Evolutionary conservation across 2,113 vertebrate species (phyloP).

Genomic region (Falcunculus frontatus): DNA sequence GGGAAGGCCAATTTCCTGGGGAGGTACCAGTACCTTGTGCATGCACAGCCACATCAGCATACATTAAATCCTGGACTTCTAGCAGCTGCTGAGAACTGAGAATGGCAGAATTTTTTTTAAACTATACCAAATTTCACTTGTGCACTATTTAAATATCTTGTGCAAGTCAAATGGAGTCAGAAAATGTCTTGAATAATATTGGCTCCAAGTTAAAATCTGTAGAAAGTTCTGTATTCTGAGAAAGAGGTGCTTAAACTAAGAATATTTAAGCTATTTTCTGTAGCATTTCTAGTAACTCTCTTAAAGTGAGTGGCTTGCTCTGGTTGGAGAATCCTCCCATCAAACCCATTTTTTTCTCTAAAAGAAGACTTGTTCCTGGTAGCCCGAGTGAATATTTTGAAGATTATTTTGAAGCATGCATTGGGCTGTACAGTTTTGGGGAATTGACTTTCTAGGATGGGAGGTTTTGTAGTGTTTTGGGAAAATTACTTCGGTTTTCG

Average conservation of each 20-base stretch:
- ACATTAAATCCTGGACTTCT: background rate
- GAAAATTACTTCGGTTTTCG: background rate
- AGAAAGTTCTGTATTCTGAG: background rate
- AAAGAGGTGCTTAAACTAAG: background rate
- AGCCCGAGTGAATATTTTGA: background rate
- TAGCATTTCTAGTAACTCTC: background rate
- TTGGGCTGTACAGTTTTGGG: background rate
- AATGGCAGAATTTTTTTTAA: background rate
- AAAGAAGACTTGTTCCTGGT: background rate
- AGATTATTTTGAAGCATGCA: background rate
- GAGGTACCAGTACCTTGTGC: background rate
- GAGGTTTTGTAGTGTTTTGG: background rate
- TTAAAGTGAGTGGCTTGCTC: background rate
- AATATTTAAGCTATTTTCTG: background rate
- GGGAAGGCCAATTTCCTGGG: accelerated
- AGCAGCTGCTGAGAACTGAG: background rate
- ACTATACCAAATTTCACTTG: background rate
- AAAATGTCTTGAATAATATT: background rate
- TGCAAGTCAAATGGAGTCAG: background rate
- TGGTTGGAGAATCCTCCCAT: background rate
- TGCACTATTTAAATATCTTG: background rate
- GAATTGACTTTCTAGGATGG: background rate
- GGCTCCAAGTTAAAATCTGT: background rate
- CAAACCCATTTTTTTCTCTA: background rate
- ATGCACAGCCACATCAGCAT: accelerated